Evolutionary conservation across 2,113 vertebrate genomes (phyloP), one percentile per base, ranked within the genome.

Genomic region (Monopterus albus): DNA sequence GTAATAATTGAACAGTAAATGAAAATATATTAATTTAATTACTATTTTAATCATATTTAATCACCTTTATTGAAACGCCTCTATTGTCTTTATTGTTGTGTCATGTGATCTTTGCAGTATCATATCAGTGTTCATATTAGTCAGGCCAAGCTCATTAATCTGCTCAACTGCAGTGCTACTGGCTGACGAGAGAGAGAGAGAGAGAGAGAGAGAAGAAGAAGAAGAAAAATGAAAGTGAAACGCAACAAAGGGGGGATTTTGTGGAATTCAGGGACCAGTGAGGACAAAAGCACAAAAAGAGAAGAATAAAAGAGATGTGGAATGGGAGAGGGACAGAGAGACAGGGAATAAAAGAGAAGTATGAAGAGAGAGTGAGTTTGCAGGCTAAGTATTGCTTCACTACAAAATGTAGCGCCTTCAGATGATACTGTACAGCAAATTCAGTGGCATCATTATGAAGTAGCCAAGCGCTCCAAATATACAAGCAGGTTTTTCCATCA

Each of bases 121-220:
- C 3, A 15, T 79, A 21, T 36, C 28, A 13, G 81, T 73, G 77
- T 86, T 68, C 59, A 57, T 72, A 77, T 86, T 68, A 77, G 57
- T 76, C 60, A 53, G 70, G 68, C 57, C 66, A 35, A 79, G 39
- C 73, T 82, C 75, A 84, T 86, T 81, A 77, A 78, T 84, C 75
- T 72, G 43, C 62, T 76, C 56, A 78, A 28, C 47, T 68, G 75
- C 75, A 78, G 63, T 61, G 47, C 33, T 78, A 59, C 42, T 6
- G 20, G 36, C 57, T 57, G 49, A 72, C 56, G 75, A 49, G 55
- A 26, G 56, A 62, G 50, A 61, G 52, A 39, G 43, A 25, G 13
- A 57, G 43, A 57, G 57, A 56, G 63, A 36, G n/a, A n/a, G n/a
- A n/a, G n/a, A n/a, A n/a, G n/a, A n/a, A 52, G 28, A 36, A 49